Percentiles rank a stretch among this genome's conserved stretches.
Evolutionary conservation across 2,797 vertebrate genomes (phyloP).

Genomic region (Lacerta bilineata): DNA sequence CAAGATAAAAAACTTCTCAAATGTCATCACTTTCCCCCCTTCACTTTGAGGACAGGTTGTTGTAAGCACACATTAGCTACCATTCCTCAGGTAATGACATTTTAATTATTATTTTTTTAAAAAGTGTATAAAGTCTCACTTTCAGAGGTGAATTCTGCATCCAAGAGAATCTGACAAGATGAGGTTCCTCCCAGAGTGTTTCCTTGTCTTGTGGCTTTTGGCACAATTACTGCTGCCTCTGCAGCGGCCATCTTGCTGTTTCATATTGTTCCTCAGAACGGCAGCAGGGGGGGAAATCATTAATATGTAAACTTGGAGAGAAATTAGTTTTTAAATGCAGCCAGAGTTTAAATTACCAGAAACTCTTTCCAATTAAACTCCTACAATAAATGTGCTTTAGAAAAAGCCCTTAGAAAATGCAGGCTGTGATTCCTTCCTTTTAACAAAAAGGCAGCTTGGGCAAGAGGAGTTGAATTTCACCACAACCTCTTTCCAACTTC

Average conservation of each 20-base stretch:
- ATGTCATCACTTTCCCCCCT: too few relatives aligned
- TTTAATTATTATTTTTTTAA: too few relatives aligned
- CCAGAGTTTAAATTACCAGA: constrained; percentile 73
- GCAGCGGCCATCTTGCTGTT: constrained; percentile 43
- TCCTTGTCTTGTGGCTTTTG: constrained; percentile 48
- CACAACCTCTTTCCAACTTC: neutral
- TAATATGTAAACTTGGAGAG: constrained; percentile 50
- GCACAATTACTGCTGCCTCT: constrained; percentile 13
- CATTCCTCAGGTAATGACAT: neutral
- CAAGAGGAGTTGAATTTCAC: constrained; percentile 76
- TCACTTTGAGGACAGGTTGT: neutral
- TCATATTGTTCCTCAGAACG: constrained; percentile 37
- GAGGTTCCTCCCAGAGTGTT: neutral
- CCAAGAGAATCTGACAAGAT: neutral
- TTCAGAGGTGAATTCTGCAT: neutral
- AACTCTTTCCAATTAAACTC: constrained; percentile 74
- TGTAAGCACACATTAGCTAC: neutral
- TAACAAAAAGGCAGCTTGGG: constrained; percentile 32
- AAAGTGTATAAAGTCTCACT: neutral
- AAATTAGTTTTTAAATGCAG: constrained; percentile 66
- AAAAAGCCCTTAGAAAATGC: constrained; percentile 48
- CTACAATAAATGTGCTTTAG: constrained; percentile 75
- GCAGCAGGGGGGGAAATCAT: constrained; percentile 43
- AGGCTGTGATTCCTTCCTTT: constrained; percentile 69
- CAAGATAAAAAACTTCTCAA: too few relatives aligned